These are phyloP conservation scores for Anarrhichthys ocellatus DNA, from an alignment of 2,113 vertebrate genomes.

Conservation along the genomic window DNA sequence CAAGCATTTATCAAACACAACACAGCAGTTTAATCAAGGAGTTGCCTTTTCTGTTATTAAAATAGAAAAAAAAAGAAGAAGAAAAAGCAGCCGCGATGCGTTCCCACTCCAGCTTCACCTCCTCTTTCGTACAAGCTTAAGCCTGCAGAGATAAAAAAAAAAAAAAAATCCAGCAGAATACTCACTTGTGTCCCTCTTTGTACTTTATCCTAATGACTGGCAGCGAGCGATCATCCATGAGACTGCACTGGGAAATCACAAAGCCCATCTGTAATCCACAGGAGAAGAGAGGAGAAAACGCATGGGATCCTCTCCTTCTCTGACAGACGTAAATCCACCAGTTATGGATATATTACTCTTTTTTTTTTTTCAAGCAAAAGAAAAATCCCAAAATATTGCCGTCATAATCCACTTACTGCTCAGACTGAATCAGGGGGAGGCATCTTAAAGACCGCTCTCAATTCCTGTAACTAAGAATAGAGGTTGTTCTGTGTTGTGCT, in stretches of 20 bases:
- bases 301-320: constrained; percentile 55
- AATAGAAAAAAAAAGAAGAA: constrained; percentile 20
- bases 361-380: constrained; percentile 57
- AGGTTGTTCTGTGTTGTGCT: constrained; percentile 58
- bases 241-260: constrained; percentile 63
- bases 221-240: constrained; percentile 73
- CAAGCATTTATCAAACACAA: constrained; percentile 45
- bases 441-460: constrained; percentile 56
- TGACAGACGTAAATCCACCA: constrained; percentile 73
- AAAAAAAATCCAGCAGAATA: constrained; percentile 56
- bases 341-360: constrained; percentile 41
- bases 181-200: constrained; percentile 78
- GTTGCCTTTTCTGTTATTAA: constrained; percentile 32
- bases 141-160: constrained; percentile 49
- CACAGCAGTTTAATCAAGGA: constrained; percentile 53
- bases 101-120: constrained; percentile 51
- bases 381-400: constrained; percentile 70
- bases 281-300: constrained; percentile 50
- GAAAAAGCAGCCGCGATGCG: constrained; percentile 32
- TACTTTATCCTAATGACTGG: constrained; percentile 75
- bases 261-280: constrained; percentile 83
- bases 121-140: constrained; percentile 50
- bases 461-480: constrained; percentile 51
- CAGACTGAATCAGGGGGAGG: constrained; percentile 57
- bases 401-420: constrained; percentile 79